A percentile compares a stretch with the other conserved stretches of the same genome.
These are phyloP conservation scores for Hartigia nigra DNA, from an alignment of 2,888 invertebrate species.

Conservation along the genomic window DNA sequence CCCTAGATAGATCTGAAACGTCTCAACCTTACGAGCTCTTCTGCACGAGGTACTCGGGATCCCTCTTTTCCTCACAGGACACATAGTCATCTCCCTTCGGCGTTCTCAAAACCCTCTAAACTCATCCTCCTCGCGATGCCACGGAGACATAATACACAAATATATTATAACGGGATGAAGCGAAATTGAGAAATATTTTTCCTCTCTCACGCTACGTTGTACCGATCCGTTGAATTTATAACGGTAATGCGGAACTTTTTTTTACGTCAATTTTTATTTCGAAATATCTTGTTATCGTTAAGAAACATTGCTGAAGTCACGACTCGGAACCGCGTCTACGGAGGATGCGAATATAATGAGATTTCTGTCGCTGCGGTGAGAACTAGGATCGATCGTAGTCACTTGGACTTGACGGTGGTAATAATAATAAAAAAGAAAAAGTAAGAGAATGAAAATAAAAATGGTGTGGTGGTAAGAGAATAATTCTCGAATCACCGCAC, in stretches of 20 bases:
- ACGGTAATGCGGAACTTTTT: neutral
- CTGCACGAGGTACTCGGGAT: conserved; percentile 28
- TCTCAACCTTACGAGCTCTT: conserved; percentile 50
- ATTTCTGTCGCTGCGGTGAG: neutral
- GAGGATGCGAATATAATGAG: neutral
- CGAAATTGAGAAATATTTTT: neutral
- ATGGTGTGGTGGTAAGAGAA: conserved; percentile 40
- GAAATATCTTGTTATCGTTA: neutral
- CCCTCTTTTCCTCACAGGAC: conserved; percentile 16
- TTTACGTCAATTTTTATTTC: neutral
- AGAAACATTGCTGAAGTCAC: neutral
- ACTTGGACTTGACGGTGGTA: neutral
- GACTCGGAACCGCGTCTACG: neutral
- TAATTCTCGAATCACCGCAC: conserved; percentile 54
- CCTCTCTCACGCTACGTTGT: neutral
- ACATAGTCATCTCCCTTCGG: neutral
- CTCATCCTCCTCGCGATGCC: neutral
- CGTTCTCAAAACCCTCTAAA: neutral
- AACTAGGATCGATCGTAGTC: neutral
- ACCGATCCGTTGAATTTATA: neutral
- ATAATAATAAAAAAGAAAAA: neutral
- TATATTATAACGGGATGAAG: neutral
- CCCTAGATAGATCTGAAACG: conserved; percentile 64
- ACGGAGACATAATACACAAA: neutral
- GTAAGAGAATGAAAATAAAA: conserved; percentile 26